phyloP scores from a whole-genome alignment of 2,888 invertebrate genomes.

The Ichneumoninae sp. region DNA sequence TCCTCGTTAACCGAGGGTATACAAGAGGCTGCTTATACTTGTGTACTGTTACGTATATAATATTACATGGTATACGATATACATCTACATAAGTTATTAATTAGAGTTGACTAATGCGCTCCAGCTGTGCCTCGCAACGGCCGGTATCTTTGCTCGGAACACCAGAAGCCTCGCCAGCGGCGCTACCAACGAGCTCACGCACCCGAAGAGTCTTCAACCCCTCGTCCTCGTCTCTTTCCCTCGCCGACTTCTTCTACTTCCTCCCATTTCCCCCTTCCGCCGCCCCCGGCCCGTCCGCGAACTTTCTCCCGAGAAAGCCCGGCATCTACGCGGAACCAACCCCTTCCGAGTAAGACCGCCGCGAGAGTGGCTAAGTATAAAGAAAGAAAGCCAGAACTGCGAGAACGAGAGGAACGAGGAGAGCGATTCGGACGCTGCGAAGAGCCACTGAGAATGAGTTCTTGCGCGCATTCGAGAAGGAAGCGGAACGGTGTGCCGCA shows the following conservation, averaged over 20 bases:
- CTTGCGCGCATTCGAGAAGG: slow-evolving; percentile 34
- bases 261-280: slow-evolving; percentile 38
- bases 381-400: slow-evolving; percentile 25
- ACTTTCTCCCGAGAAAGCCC: slow-evolving; percentile 54
- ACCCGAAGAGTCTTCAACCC: slow-evolving; percentile 48
- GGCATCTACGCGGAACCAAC: slow-evolving; percentile 47
- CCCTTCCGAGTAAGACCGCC: slow-evolving; percentile 40
- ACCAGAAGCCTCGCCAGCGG: slow-evolving; percentile 22
- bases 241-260: slow-evolving; percentile 19
- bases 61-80: slow-evolving; percentile 47
- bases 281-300: slow-evolving; percentile 55
- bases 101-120: slow-evolving; percentile 83
- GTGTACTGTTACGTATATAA: slow-evolving; percentile 40
- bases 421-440: slow-evolving; percentile 44
- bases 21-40: slow-evolving; percentile 47
- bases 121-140: slow-evolving; percentile 79
- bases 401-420: slow-evolving; percentile 44
- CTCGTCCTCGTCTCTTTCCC: slow-evolving; percentile 50
- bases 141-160: slow-evolving; percentile 56
- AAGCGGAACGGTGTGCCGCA: slow-evolving; percentile 35
- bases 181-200: slow-evolving; percentile 29
- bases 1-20: slow-evolving; percentile 65
- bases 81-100: slow-evolving; percentile 81
- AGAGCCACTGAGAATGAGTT: slow-evolving; percentile 46
- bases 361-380: slow-evolving; percentile 13